Percentiles rank a stretch among this genome's conserved stretches.
Conservation (phyloP, 2,797 vertebrate species). For the Chelonia mydas region DNA sequence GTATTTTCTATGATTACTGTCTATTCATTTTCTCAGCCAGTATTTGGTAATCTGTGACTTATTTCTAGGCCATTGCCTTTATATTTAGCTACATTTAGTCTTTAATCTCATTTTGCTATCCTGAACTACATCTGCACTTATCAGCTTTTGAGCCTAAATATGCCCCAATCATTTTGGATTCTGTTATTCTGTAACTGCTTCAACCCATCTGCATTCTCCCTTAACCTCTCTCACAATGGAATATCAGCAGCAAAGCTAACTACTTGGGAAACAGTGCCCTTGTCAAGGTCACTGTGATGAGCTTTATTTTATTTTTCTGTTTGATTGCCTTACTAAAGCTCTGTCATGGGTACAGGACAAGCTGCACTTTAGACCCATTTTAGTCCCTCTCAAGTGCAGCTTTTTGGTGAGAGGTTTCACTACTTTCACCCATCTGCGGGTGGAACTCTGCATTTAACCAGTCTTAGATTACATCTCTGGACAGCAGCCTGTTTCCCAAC, state of each 20-base stretch:
- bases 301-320: not conserved
- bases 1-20: not conserved
- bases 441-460: not conserved
- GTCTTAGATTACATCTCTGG: not conserved
- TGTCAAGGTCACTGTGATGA: not conserved
- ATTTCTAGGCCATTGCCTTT: not conserved
- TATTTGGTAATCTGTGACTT: not conserved
- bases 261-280: not conserved
- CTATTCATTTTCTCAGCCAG: not conserved
- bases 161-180: not conserved
- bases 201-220: not conserved
- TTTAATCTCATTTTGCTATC: not conserved
- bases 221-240: not conserved
- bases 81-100: not conserved
- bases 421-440: not conserved
- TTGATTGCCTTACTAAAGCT: not conserved
- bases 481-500: conserved; percentile 12
- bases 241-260: not conserved
- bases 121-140: not conserved
- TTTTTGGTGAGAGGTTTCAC: not conserved
- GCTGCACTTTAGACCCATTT: not conserved
- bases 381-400: not conserved
- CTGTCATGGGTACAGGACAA: not conserved
- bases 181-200: not conserved
- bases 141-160: not conserved